A percentile compares a stretch with the other conserved stretches of the same genome.
Conservation (phyloP, 2,888 invertebrate genomes). For the Noctua fimbriata region DNA sequence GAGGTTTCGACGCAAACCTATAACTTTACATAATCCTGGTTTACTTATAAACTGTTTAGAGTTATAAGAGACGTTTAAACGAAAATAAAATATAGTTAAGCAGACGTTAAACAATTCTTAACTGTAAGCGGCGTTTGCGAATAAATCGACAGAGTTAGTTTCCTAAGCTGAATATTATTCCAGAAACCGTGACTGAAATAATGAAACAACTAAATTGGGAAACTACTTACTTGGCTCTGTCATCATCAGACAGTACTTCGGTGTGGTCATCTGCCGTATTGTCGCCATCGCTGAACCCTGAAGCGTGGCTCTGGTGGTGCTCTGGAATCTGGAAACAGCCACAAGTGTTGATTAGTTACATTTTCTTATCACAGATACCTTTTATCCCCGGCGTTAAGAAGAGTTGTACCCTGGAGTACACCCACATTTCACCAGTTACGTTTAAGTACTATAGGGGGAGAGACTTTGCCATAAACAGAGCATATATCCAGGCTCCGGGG, state of each 20-base stretch:
- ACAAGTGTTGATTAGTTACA: background rate
- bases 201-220: background rate
- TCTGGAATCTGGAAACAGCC: conserved; percentile 84
- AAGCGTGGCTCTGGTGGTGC: conserved; percentile 86
- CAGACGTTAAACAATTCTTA: background rate
- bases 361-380: background rate
- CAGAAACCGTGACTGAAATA: background rate
- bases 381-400: background rate
- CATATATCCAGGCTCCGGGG: background rate
- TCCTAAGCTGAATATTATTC: background rate
- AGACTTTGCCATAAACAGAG: background rate
- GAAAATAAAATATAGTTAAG: background rate
- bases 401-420: background rate
- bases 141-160: background rate
- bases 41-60: background rate
- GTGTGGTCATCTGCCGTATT: conserved; percentile 82
- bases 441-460: background rate
- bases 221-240: conserved; percentile 82
- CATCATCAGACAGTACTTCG: conserved; percentile 83
- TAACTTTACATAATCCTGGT: background rate
- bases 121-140: background rate
- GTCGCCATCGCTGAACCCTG: conserved; percentile 87
- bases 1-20: too few relatives aligned
- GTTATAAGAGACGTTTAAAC: background rate
- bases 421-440: background rate